A percentile compares a stretch with the other conserved stretches of the same genome.
Evolutionary conservation across 2,113 vertebrate genomes (phyloP).

Genomic region (Brachyhypopomus occidentalis): DNA sequence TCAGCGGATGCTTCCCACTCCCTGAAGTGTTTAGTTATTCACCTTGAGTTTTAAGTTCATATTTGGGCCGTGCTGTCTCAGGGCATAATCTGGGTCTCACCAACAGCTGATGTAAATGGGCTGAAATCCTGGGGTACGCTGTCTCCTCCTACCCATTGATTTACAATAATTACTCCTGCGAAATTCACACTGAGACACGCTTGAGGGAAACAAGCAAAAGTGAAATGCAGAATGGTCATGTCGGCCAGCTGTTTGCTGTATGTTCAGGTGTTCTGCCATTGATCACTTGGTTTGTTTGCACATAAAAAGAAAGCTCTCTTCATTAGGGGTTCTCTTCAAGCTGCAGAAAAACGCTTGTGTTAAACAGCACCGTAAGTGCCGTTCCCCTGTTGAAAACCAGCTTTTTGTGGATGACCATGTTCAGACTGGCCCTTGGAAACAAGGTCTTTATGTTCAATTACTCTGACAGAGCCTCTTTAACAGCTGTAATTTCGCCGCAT

Average conservation of each 20-base stretch:
- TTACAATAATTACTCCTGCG: conserved; percentile 40
- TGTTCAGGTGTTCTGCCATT: background rate
- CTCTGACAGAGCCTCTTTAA: background rate
- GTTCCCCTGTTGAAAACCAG: background rate
- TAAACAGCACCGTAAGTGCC: background rate
- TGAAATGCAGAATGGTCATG: conserved; percentile 26
- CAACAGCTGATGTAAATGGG: conserved; percentile 26
- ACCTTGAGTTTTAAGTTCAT: background rate
- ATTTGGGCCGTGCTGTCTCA: conserved; percentile 1
- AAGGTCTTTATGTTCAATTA: background rate
- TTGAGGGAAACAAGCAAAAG: conserved; percentile 3
- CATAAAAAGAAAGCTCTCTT: background rate
- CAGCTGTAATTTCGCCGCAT: background rate
- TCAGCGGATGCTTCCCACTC: background rate
- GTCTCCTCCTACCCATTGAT: conserved; percentile 40
- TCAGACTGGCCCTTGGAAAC: background rate
- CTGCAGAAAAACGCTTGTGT: background rate
- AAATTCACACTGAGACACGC: conserved; percentile 29
- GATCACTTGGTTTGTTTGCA: background rate
- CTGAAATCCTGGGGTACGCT: conserved; percentile 27
- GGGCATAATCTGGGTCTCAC: conserved; percentile 7
- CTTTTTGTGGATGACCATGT: background rate
- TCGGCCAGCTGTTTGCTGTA: background rate
- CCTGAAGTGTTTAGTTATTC: background rate
- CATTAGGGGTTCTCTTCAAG: background rate